phyloP scores from a whole-genome alignment of 1,140 invertebrate genomes.

The Euwallacea similis region DNA sequence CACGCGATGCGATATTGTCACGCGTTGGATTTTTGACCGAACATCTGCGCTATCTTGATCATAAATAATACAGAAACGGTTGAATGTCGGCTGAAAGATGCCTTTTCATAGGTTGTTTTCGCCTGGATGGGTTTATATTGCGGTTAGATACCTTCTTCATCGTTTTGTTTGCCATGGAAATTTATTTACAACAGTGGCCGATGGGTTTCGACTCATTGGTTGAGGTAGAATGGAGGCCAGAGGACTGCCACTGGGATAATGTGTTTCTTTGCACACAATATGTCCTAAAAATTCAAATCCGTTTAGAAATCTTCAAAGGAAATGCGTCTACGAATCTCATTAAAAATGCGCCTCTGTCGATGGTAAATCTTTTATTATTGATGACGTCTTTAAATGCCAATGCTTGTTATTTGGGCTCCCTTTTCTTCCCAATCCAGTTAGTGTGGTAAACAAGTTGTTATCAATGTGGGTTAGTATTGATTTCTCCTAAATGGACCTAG shows the following conservation, averaged over 20 bases:
- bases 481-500: slow-evolving; percentile 6
- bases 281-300: too few species aligned
- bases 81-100: slow-evolving; percentile 39
- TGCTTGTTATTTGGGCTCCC: slow-evolving; percentile 24
- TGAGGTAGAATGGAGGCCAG: too few species aligned
- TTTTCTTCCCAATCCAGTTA: not conserved
- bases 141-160: slow-evolving; percentile 43
- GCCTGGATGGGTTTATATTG: slow-evolving; percentile 41
- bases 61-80: slow-evolving; percentile 44
- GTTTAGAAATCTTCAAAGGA: too few species aligned
- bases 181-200: slow-evolving; percentile 28
- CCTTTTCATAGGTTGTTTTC: slow-evolving; percentile 41
- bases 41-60: slow-evolving; percentile 42
- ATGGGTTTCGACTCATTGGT: not conserved
- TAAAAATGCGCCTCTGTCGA: too few species aligned
- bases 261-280: too few species aligned
- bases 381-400: slow-evolving; percentile 19
- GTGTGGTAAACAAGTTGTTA: slow-evolving; percentile 21
- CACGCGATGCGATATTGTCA: slow-evolving; percentile 42
- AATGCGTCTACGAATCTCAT: too few species aligned
- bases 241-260: too few species aligned
- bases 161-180: slow-evolving; percentile 19
- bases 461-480: slow-evolving; percentile 15
- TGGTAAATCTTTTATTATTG: not conserved
- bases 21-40: slow-evolving; percentile 37